Evolutionary conservation across 2,888 invertebrate genomes (phyloP), one percentile per base, ranked within the genome.

Genomic region (Thera obeliscata): DNA sequence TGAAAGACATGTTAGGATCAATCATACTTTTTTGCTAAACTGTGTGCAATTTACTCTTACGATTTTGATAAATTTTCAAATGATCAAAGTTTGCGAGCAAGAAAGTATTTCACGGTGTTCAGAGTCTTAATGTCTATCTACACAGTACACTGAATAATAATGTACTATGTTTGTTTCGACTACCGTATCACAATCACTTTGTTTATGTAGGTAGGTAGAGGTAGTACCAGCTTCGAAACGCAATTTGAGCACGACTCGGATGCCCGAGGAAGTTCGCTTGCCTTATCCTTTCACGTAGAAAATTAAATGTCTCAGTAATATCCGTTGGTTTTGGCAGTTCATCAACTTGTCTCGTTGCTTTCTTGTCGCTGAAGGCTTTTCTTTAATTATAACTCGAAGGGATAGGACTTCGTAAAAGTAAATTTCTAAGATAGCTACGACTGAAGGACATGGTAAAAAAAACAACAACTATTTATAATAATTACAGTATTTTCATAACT

Each of bases 261-360:
- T 84, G 85, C 84, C 84, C 79, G 81, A 82, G 88, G 87, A 88
- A 88, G 90, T 87, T 87, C 88, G 81, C 85, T 86, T 82, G 88
- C 87, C 90, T 92, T 92, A 91, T 92, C 91, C 91, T 86, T 93
- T 87, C 93, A 92, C 92, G 93, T 93, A 92, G 93, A 93, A 93
- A 93, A 93, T 93, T 92, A 93, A 93, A 93, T 88, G 93, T 93
- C 92, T 90, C 87, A 82, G 90, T 87, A 88, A 91, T 90, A 91
- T 91, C 91, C 90, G 90, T 82, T 90, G 90, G 83, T 85, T 90
- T 88, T 90, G 93, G 90, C 92, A 91, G 87, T 87, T 89, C 87
- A 91, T 91, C 88, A 87, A 83, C 85, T 75, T 64, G 70, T 74
- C 69, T 72, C 76, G 71, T 61, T 74, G 68, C 74, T 76, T 67